phyloP scores from a whole-genome alignment of 2,113 vertebrate species.

The Coturnix japonica region DNA sequence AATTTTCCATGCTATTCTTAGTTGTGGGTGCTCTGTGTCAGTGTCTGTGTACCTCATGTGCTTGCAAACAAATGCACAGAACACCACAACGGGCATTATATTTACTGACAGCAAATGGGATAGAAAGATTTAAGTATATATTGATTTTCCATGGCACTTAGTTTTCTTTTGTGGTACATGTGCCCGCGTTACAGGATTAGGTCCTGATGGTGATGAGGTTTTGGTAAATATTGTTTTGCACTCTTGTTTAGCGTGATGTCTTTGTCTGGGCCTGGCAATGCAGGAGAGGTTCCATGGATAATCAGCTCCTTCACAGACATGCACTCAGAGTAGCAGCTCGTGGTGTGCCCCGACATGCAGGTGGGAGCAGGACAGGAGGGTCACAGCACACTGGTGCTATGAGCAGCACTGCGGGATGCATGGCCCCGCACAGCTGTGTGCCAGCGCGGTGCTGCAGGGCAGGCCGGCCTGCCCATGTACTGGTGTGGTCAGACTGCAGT shows the following conservation, averaged over 20 bases:
- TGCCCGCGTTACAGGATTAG: not conserved
- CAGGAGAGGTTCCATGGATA: not conserved
- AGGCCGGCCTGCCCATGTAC: not conserved
- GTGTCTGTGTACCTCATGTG: not conserved
- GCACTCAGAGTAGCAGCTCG: not conserved
- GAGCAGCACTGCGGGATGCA: not conserved
- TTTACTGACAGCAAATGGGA: not conserved
- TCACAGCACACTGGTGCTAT: not conserved
- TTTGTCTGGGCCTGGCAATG: fast-evolving
- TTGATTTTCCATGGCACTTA: constrained; percentile 20
- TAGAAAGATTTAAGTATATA: not conserved
- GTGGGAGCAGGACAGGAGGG: not conserved
- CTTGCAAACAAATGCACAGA: not conserved
- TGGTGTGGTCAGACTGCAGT: not conserved
- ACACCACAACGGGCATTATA: fast-evolving
- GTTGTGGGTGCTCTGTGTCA: not conserved
- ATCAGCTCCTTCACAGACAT: not conserved
- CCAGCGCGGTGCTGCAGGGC: too few species aligned
- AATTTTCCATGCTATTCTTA: not conserved
- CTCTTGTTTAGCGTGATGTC: fast-evolving
- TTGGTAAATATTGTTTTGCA: not conserved
- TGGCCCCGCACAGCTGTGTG: too few species aligned
- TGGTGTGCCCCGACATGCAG: not conserved
- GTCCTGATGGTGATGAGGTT: not conserved
- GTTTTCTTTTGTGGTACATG: constrained; percentile 1